phyloP scores from a whole-genome alignment of 2,113 vertebrate genomes.

The Chrysochloris asiatica region DNA sequence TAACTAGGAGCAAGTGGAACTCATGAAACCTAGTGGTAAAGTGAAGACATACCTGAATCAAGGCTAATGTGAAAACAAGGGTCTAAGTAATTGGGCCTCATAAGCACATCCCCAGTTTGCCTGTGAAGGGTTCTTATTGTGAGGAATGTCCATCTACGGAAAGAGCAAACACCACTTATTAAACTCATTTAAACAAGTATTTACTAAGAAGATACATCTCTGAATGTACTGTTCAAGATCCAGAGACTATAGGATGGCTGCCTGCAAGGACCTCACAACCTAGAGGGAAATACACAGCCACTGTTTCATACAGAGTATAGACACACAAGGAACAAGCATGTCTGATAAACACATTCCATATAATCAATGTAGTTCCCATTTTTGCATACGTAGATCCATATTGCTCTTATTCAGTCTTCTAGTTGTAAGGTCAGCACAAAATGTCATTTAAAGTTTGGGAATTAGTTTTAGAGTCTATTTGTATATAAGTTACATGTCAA shows the following conservation, averaged over 20 bases:
- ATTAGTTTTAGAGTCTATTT: neutral
- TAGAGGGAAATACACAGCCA: neutral
- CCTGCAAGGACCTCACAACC: neutral
- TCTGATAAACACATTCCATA: neutral
- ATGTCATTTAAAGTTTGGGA: constrained; percentile 9
- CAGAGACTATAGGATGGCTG: neutral
- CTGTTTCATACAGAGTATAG: neutral
- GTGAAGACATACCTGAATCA: neutral
- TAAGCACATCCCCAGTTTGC: neutral
- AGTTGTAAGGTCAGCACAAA: neutral
- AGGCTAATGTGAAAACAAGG: neutral
- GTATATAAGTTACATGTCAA: neutral
- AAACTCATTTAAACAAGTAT: constrained; percentile 37
- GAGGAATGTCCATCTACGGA: neutral
- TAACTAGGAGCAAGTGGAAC: neutral
- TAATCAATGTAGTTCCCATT: constrained; percentile 10
- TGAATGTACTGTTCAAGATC: neutral
- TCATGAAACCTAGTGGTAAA: neutral
- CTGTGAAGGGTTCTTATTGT: neutral
- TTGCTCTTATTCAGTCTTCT: constrained; percentile 16
- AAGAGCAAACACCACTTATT: constrained; percentile 25
- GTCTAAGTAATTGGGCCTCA: neutral
- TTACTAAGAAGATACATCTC: neutral
- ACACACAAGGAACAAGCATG: neutral
- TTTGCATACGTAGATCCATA: neutral